These are phyloP conservation scores for Tamandua tetradactyla DNA, from an alignment of 2,797 vertebrate genomes.

Conservation along the genomic window DNA sequence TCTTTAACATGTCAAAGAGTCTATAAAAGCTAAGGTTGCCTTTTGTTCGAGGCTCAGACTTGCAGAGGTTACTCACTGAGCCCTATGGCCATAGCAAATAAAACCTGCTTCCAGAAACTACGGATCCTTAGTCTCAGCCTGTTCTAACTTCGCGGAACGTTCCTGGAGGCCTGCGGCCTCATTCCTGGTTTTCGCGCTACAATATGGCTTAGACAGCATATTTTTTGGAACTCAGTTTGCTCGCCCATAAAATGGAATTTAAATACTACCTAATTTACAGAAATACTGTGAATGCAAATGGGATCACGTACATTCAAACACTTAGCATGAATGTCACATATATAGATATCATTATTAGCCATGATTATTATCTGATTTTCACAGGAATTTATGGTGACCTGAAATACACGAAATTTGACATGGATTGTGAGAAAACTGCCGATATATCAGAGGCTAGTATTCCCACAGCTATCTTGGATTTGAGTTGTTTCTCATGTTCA, in stretches of 20 bases:
- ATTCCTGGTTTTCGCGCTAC: too few relatives aligned
- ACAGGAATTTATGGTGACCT: background rate
- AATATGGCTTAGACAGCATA: background rate
- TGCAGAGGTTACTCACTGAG: too few relatives aligned
- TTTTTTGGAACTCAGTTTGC: background rate
- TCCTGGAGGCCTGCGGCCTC: too few relatives aligned
- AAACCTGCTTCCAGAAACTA: too few relatives aligned
- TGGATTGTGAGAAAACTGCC: background rate
- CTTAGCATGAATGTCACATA: background rate
- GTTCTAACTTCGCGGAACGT: too few relatives aligned
- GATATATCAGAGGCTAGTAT: background rate
- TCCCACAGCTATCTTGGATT: background rate
- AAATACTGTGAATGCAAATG: background rate
- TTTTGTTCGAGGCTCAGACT: too few relatives aligned
- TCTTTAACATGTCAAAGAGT: too few relatives aligned
- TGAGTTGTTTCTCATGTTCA: background rate
- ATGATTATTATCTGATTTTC: background rate
- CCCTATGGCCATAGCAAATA: too few relatives aligned
- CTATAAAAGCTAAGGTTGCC: too few relatives aligned
- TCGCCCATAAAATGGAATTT: background rate
- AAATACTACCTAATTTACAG: conserved; percentile 7
- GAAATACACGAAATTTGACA: background rate
- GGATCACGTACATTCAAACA: background rate
- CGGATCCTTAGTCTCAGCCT: too few relatives aligned
- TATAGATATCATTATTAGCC: background rate